Base-by-base conservation (phyloP, 1,140 invertebrate genomes). In the Listronotus bonariensis region DNA sequence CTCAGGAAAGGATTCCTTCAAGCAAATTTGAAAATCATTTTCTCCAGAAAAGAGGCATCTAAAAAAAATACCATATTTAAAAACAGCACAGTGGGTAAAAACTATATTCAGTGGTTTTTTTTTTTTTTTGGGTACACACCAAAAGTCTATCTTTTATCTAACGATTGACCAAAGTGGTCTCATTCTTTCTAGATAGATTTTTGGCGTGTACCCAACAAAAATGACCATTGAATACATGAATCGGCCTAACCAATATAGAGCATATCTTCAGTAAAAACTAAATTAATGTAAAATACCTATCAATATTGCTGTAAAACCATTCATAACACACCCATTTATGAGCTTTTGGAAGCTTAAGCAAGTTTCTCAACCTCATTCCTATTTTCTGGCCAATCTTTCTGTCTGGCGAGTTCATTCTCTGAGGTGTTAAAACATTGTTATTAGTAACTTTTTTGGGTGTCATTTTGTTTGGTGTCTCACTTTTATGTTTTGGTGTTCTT, bases 301-400 rank as follows among this genome's bases (percentile, higher is more conserved):
- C 96, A 70, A 99, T 91, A 76, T 97, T 98, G 72, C 96, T 98
- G 78, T 99, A 99, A 82, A 99, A 99, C 90, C 96, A 99, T 79
- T 99, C 97, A 80, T 96, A 98, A 77, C 95, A 98, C 1, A 98
- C 95, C 95, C 96, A 99, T 82, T 96, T 97, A 79, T 99, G 96
- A 17, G 97, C 97, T 83, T 99, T 99, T 0, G 97, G 97, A 68
- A 99, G 81, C 82, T 99, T 99, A 0, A 99, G 83, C n/a, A 99
- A 84, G 82, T 99, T 99, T 71, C 95, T 85, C 40, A 99, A 81
- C 67, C 94, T 82, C 79, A 95, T 86, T 1, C 95, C 95, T 72
- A 97, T 93, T 71, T 89, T 87, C 74, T 97, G 94, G 0, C 93
- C 93, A 72, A 90, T 86, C 79, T 87, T 89, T 65, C 85, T 84